A percentile compares a stretch with the other conserved stretches of the same genome.
These are phyloP conservation scores for Zoanthus sansibaricus DNA, from an alignment of 92 coral and sea anemone genomes.

Conservation along the genomic window DNA sequence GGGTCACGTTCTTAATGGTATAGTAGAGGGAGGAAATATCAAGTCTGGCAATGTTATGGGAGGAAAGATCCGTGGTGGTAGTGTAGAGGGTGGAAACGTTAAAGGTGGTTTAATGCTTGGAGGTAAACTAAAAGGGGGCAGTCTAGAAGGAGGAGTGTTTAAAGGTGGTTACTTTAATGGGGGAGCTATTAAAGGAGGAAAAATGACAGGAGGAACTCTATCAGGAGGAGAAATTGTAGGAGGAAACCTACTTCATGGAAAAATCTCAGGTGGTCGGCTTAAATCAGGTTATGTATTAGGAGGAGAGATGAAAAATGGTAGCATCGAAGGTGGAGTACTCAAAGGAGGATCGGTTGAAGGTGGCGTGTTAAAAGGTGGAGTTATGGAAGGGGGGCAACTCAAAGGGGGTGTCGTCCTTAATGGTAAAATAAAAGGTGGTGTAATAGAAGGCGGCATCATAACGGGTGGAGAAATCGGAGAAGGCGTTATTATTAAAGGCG, in stretches of 20 bases:
- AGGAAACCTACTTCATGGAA: slow-evolving; percentile 78
- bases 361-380: slow-evolving; percentile 94
- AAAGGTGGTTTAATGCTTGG: slow-evolving; percentile 86
- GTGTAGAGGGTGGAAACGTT: slow-evolving; percentile 80
- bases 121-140: slow-evolving; percentile 79
- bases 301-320: slow-evolving; percentile 89
- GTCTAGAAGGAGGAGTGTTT: slow-evolving; percentile 81
- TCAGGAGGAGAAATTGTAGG: slow-evolving; percentile 85
- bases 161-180: slow-evolving; percentile 81
- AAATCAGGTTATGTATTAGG: slow-evolving; percentile 91
- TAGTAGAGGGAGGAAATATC: slow-evolving; percentile 86
- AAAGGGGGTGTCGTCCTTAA: slow-evolving; percentile 93
- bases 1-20: slow-evolving; percentile 87
- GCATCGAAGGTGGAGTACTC: slow-evolving; percentile 94
- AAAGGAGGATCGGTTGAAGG: slow-evolving; percentile 90
- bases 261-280: slow-evolving; percentile 87
- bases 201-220: slow-evolving; percentile 83
- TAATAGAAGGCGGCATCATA: slow-evolving; percentile 91
- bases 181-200: slow-evolving; percentile 79
- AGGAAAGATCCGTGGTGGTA: slow-evolving; percentile 86
- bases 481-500: slow-evolving; percentile 88
- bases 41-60: slow-evolving; percentile 87
- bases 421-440: slow-evolving; percentile 96
- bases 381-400: slow-evolving; percentile 92
- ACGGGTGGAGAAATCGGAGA: slow-evolving; percentile 99